Evolutionary conservation across 2,797 vertebrate species (phyloP).

Genomic region (Alosa sapidissima): DNA sequence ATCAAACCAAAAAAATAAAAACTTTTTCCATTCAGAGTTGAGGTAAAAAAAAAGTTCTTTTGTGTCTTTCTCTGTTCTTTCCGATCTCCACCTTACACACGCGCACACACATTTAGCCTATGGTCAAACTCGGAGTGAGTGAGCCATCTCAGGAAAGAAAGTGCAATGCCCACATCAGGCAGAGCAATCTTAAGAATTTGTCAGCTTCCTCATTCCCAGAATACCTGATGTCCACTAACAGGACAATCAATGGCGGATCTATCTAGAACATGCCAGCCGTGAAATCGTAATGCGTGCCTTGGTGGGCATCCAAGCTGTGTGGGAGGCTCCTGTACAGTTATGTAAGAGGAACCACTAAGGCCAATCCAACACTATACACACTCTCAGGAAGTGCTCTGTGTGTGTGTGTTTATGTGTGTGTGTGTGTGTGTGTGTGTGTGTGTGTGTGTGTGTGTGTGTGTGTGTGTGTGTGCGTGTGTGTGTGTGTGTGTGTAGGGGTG

Average conservation of each 20-base stretch:
- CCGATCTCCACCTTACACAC: background rate
- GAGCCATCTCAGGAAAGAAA: constrained; percentile 55
- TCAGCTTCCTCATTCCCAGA: constrained; percentile 61
- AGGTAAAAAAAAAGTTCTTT: constrained; percentile 66
- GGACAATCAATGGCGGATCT: constrained; percentile 70
- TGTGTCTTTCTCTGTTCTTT: constrained; percentile 14
- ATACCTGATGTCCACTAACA: constrained; percentile 69
- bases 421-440: background rate
- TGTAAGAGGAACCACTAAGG: constrained; percentile 8
- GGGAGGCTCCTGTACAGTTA: constrained; percentile 42
- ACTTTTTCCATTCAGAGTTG: constrained; percentile 71
- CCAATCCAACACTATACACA: background rate
- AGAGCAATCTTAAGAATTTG: constrained; percentile 68
- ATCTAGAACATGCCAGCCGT: constrained; percentile 60
- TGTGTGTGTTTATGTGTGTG: background rate
- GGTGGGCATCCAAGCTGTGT: constrained; percentile 58
- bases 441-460: background rate
- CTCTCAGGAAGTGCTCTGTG: background rate
- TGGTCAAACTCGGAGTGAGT: constrained; percentile 69
- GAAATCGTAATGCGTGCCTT: constrained; percentile 63
- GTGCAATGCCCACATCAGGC: constrained; percentile 63
- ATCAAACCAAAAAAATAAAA: constrained; percentile 62
- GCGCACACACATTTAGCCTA: constrained; percentile 49
- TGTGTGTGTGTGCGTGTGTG: background rate
- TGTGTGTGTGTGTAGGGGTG: background rate